Evolutionary conservation across 2,113 vertebrate genomes (phyloP).

Genomic region (Alosa alosa): DNA sequence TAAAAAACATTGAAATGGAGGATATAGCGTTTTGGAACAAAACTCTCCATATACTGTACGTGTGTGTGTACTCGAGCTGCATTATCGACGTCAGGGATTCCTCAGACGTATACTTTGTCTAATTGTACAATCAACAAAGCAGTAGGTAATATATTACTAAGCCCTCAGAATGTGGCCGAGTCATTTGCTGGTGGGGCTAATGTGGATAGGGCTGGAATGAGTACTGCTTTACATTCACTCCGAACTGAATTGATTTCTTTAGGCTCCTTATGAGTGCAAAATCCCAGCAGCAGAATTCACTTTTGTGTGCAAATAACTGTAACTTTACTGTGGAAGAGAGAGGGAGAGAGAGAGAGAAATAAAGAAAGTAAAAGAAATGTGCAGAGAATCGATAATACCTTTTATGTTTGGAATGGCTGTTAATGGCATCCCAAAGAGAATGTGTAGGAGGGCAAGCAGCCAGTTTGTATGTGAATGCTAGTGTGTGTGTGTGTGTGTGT

Average conservation of each 20-base stretch:
- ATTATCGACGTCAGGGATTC: background rate
- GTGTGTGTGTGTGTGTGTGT: background rate
- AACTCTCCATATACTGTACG: too few species aligned
- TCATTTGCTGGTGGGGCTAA: background rate
- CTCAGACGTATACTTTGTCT: background rate
- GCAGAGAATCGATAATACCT: slow-evolving; percentile 61
- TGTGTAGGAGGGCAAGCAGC: slow-evolving; percentile 29
- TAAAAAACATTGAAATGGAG: too few species aligned
- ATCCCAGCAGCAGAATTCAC: background rate
- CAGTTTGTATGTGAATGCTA: background rate
- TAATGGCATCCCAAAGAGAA: slow-evolving; percentile 64
- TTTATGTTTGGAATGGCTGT: slow-evolving; percentile 63
- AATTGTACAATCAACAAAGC: slow-evolving; percentile 2
- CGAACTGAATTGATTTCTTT: background rate
- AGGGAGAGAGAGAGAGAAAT: slow-evolving; percentile 42
- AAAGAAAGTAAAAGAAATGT: slow-evolving; percentile 20
- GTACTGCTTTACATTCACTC: background rate
- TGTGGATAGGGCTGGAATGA: background rate
- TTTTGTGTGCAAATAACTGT: background rate
- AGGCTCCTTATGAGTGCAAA: background rate
- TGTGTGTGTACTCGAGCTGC: background rate
- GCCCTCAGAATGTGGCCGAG: background rate
- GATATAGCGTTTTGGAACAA: too few species aligned
- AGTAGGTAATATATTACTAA: background rate
- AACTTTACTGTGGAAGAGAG: background rate